Conservation (phyloP, 2,797 vertebrate genomes). For the Eptatretus atami region DNA sequence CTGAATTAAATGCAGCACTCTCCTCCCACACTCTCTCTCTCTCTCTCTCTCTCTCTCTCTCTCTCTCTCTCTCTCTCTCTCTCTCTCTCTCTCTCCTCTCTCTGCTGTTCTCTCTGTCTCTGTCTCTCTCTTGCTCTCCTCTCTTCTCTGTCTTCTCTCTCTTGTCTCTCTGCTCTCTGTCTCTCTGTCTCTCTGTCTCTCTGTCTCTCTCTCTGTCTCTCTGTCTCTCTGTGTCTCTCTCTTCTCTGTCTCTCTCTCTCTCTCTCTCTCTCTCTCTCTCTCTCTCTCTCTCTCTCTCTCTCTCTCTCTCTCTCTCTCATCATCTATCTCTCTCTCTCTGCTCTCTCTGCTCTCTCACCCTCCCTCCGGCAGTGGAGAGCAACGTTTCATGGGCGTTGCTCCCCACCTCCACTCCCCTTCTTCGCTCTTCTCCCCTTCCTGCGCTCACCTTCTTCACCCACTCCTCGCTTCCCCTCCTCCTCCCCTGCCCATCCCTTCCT, state of each 20-base stretch:
- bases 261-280: background rate
- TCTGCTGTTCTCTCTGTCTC: background rate
- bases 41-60: background rate
- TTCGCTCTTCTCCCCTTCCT: no score
- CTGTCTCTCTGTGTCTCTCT: background rate
- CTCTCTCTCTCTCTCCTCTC: background rate
- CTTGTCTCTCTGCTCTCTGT: background rate
- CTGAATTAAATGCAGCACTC: background rate
- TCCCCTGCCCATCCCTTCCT: no score
- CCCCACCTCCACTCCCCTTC: no score
- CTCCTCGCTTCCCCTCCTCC: no score
- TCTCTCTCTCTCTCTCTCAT: background rate
- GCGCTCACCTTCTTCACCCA: no score
- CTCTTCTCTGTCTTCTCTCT: no score
- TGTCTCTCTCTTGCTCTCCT: background rate
- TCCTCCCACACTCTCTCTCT: background rate
- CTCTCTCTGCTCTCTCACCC: background rate
- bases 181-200: background rate
- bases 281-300: background rate
- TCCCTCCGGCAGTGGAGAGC: background rate
- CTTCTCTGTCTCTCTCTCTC: background rate
- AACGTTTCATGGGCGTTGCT: no score
- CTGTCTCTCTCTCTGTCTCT: background rate
- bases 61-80: background rate
- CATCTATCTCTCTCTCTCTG: no score